Percentiles rank a stretch among this genome's conserved stretches.
Conservation (phyloP, 2,888 invertebrate genomes). For the Aquatica leii region DNA sequence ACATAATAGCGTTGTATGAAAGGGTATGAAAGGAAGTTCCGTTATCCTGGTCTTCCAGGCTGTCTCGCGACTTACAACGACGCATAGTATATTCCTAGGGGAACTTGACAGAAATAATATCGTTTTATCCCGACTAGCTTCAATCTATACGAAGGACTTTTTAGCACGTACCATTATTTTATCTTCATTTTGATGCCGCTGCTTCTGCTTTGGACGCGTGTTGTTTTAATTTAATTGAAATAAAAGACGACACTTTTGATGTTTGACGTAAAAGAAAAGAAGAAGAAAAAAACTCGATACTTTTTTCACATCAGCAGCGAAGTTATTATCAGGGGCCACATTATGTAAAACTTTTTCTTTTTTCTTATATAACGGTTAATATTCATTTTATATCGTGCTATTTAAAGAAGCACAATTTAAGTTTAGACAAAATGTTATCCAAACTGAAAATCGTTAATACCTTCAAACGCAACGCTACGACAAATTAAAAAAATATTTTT, state of each 20-base stretch:
- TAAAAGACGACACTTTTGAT: neutral
- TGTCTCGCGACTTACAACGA: slow-evolving; percentile 33
- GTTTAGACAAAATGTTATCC: too few species aligned
- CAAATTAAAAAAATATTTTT: slow-evolving; percentile 6
- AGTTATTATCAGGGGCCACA: neutral
- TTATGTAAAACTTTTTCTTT: too few species aligned
- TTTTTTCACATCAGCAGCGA: neutral
- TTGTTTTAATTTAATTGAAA: slow-evolving; percentile 29
- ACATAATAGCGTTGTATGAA: slow-evolving; percentile 33
- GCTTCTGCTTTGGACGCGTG: slow-evolving; percentile 1
- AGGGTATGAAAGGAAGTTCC: slow-evolving; percentile 33
- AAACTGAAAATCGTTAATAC: neutral
- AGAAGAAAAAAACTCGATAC: neutral
- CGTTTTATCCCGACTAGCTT: slow-evolving; percentile 33
- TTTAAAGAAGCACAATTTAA: too few species aligned
- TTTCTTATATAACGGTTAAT: too few species aligned
- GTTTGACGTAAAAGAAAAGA: neutral
- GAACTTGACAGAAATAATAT: slow-evolving; percentile 34
- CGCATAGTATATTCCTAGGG: slow-evolving; percentile 32
- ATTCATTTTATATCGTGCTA: too few species aligned
- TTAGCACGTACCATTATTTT: slow-evolving; percentile 32
- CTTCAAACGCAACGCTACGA: neutral
- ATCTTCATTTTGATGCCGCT: slow-evolving; percentile 21
- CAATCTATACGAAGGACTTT: slow-evolving; percentile 32
- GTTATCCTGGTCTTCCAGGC: slow-evolving; percentile 35